Percentiles rank a stretch among this genome's conserved stretches.
These are phyloP conservation scores for Blastobasis lacticolella DNA, from an alignment of 2,888 invertebrate genomes.

Conservation along the genomic window DNA sequence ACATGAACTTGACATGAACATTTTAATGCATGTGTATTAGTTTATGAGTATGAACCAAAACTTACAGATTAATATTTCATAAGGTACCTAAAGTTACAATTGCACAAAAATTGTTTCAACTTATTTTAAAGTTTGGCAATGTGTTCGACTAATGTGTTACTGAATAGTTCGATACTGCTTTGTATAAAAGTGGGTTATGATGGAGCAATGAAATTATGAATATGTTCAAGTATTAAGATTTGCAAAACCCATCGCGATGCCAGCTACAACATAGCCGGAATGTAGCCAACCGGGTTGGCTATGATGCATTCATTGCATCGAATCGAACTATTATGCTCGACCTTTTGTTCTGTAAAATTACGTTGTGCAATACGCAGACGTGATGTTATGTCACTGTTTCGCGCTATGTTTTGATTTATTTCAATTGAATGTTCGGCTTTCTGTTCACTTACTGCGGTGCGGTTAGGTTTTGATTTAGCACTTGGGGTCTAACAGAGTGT, in stretches of 20 bases:
- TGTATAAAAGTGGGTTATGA: not conserved
- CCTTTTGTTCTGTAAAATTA: slow-evolving; percentile 56
- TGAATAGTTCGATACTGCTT: no score
- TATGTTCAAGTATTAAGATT: not conserved
- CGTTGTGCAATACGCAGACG: slow-evolving; percentile 23
- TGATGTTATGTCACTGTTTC: slow-evolving; percentile 35
- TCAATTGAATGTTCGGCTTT: slow-evolving; percentile 1
- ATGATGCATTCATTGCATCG: slow-evolving; percentile 48
- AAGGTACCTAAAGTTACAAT: no score
- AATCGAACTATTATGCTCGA: slow-evolving; percentile 39
- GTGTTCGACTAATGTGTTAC: no score
- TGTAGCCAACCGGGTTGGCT: slow-evolving; percentile 47
- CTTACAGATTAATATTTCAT: no score
- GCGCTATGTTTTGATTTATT: slow-evolving; percentile 24
- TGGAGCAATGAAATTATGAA: slow-evolving; percentile 5
- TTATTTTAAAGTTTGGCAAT: no score
- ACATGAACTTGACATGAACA: no score
- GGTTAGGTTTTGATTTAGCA: no score
- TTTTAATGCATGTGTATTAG: no score
- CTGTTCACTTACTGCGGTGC: no score
- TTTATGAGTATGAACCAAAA: no score
- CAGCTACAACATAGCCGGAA: slow-evolving; percentile 33
- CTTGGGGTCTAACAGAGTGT: no score
- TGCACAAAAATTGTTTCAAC: no score
- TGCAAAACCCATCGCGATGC: slow-evolving; percentile 31